Evolutionary conservation across 2,113 vertebrate genomes (phyloP).

Genomic region (Brachyhypopomus gauderio): DNA sequence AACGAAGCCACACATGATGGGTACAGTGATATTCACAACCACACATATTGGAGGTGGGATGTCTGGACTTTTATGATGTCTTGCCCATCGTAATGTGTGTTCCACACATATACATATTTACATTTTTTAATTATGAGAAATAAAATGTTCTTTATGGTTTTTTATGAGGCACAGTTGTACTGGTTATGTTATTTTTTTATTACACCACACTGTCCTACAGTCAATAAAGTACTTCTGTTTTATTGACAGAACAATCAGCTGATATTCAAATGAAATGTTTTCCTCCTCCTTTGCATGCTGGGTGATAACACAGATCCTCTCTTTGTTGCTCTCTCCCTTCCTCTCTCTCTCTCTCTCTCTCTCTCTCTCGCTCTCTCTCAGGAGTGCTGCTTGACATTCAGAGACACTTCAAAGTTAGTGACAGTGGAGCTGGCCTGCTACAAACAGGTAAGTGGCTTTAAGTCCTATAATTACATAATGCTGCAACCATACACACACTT

Average conservation of each 20-base stretch:
- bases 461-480: constrained; percentile 56
- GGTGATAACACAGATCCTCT: background rate
- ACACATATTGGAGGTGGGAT: too few species aligned
- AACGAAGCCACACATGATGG: background rate
- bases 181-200: too few species aligned
- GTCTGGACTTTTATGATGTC: background rate
- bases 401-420: constrained; percentile 82
- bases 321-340: background rate
- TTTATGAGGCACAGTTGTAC: too few species aligned
- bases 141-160: too few species aligned
- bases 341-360: constrained; percentile 38
- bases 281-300: background rate
- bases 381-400: constrained; percentile 91
- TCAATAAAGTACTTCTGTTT: background rate
- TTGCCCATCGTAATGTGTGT: background rate
- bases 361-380: constrained; percentile 58
- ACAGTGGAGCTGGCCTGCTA: constrained; percentile 86
- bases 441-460: constrained; percentile 85
- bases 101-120: too few species aligned
- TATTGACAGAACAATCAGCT: background rate
- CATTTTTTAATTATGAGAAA: too few species aligned
- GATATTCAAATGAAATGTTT: background rate
- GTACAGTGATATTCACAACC: too few species aligned
- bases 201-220: too few species aligned
- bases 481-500: constrained; percentile 35